Conservation (phyloP, 2,113 vertebrate genomes). For the Pithys albifrons region DNA sequence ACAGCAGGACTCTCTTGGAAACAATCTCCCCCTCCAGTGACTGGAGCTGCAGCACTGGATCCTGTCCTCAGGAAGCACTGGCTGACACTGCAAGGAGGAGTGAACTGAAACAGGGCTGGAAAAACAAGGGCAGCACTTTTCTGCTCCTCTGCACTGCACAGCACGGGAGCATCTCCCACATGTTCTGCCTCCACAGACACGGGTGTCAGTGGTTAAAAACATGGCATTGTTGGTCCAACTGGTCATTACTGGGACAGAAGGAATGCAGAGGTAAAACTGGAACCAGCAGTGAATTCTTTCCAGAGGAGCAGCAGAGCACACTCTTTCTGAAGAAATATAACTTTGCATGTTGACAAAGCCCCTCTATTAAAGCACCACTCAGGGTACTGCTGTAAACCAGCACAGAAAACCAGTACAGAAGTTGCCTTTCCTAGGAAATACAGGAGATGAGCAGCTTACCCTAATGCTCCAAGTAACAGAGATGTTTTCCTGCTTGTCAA, state of each 20-base stretch:
- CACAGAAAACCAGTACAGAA: background rate
- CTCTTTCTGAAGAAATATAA: background rate
- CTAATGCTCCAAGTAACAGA: background rate
- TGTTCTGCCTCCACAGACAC: background rate
- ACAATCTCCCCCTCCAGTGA: slow-evolving; percentile 29
- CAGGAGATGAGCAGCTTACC: background rate
- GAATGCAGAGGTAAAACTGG: slow-evolving; percentile 18
- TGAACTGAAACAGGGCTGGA: background rate
- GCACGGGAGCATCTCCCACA: background rate
- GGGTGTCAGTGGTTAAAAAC: background rate
- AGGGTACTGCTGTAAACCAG: background rate
- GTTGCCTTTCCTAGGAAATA: background rate
- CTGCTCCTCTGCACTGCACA: background rate
- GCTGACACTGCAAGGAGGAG: slow-evolving; percentile 10
- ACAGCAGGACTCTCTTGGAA: slow-evolving; percentile 17
- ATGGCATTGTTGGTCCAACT: background rate
- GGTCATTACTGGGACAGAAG: background rate
- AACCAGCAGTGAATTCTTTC: background rate
- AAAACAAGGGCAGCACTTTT: slow-evolving; percentile 20
- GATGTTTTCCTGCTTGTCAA: background rate
- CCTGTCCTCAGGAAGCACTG: background rate
- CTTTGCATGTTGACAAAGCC: background rate
- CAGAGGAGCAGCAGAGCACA: background rate
- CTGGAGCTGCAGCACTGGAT: slow-evolving; percentile 36
- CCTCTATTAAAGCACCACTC: background rate